A percentile compares a stretch with the other conserved stretches of the same genome.
phyloP scores from a whole-genome alignment of 2,888 invertebrate genomes.

The Caenorhabditis wallacei region DNA sequence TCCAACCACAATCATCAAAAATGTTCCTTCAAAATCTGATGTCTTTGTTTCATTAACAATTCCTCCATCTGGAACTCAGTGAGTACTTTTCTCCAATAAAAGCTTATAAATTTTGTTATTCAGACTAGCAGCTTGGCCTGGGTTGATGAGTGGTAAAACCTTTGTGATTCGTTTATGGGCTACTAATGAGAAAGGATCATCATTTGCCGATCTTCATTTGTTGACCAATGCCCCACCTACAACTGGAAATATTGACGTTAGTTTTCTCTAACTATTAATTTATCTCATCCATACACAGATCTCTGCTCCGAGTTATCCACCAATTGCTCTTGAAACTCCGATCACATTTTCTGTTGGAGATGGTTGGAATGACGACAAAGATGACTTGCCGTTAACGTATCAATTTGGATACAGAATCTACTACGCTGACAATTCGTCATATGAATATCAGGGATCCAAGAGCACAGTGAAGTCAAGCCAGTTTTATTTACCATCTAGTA shows the following conservation, averaged over 20 bases:
- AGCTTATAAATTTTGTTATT: not conserved
- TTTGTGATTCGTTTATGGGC: conserved; percentile 60
- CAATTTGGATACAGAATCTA: conserved; percentile 56
- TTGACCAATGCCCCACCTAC: conserved; percentile 62
- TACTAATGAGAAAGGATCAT: conserved; percentile 56
- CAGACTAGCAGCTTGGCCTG: conserved; percentile 46
- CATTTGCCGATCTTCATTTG: conserved; percentile 54
- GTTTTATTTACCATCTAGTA: conserved; percentile 65
- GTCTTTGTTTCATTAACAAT: conserved; percentile 71
- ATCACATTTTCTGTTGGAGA: conserved; percentile 66
- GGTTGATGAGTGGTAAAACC: conserved; percentile 54
- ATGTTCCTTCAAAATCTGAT: conserved; percentile 46
- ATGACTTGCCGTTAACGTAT: conserved; percentile 61
- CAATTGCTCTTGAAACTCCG: conserved; percentile 51
- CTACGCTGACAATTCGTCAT: conserved; percentile 37
- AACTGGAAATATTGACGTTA: conserved; percentile 57
- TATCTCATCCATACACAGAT: conserved; percentile 19
- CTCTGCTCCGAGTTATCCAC: conserved; percentile 4
- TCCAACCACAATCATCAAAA: conserved; percentile 53
- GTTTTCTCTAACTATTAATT: no score
- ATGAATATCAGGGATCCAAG: conserved; percentile 51
- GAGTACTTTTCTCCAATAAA: not conserved
- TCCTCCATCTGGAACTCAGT: conserved; percentile 64
- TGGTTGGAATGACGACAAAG: conserved; percentile 66
- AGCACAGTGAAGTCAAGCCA: conserved; percentile 59